A percentile compares a stretch with the other conserved stretches of the same genome.
Conservation (phyloP, 2,797 vertebrate genomes). For the Synanceia verrucosa region DNA sequence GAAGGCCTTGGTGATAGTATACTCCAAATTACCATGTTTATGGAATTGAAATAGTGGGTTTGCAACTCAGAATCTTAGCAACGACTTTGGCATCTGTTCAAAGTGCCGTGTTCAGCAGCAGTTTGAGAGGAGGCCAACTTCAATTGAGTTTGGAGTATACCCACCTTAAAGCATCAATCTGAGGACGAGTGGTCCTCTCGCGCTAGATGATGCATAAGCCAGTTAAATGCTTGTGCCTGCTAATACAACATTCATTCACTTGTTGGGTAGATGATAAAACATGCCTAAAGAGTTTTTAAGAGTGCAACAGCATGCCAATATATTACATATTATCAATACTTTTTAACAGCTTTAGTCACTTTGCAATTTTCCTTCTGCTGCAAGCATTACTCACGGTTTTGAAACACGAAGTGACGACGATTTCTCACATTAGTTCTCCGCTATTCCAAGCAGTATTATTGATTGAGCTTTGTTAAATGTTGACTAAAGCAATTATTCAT, state of each 20-base stretch:
- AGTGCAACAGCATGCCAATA: conserved; percentile 16
- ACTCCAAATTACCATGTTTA: conserved; percentile 21
- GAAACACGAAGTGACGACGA: conserved; percentile 1
- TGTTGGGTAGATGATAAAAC: neutral
- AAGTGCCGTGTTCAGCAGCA: neutral
- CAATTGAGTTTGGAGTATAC: conserved; percentile 21
- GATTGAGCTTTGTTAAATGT: conserved; percentile 36
- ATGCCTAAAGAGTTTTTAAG: neutral
- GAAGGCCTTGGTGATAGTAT: neutral
- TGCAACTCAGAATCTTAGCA: neutral
- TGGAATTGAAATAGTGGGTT: neutral
- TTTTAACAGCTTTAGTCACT: neutral
- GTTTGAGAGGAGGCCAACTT: conserved; percentile 1
- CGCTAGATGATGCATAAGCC: neutral
- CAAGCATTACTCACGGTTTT: neutral
- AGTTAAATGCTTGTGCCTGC: neutral
- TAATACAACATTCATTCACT: conserved; percentile 8
- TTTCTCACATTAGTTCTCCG: conserved; percentile 51
- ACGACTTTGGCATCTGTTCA: neutral
- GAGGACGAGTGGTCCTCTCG: conserved; percentile 12
- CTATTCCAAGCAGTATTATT: conserved; percentile 31
- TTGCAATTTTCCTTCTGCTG: conserved; percentile 4
- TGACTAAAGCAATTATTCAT: conserved; percentile 3
- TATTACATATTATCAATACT: neutral
- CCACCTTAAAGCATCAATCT: neutral